Base-by-base conservation (phyloP, 2,113 vertebrate species). In the Picathartes gymnocephalus region DNA sequence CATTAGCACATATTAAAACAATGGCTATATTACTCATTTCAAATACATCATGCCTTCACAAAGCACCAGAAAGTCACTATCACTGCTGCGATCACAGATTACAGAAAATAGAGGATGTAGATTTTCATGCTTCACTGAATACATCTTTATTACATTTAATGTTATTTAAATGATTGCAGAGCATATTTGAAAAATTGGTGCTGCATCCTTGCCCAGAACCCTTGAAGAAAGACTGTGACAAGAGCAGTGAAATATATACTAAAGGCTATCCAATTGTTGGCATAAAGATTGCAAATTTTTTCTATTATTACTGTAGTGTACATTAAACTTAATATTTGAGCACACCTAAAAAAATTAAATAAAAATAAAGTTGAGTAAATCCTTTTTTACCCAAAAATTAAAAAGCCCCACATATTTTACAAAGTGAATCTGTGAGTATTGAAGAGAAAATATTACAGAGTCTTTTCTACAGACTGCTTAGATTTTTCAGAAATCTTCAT, bases 91-190 rank as follows among this genome's bases (percentile, higher is more conserved):
- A 97, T 93, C 82, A 88, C 19, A 95, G 81, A 97, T 95, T 91
- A 94, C 79, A 86, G 81, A 96, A 93, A 94, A 97, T 24, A 92
- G 85, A 95, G 81, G 30, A 51, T 65, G 60, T n/a, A 82, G 80
- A 71, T 35, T 96, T 72, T 66, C 76, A 53, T 65, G 89, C 58
- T 89, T 95, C 82, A 93, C 35, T 87, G 69, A 93, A 94, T 84
- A 92, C 9, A 85, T 94, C 96, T 95, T 95, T 92, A 94, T 95
- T 94, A 51, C 18, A 79, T 84, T 95, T 90, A 93, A 83, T 96
- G 78, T 92, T 91, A 94, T 74, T 95, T 95, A 95, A 81, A 81
- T 81, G 31, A 81, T 80, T 86, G 73, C 21, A 33, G 39, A 80
- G 10, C 31, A 12, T 56, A 91, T 78, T 94, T 86, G 85, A 97